These are phyloP conservation scores for Thermophis baileyi DNA, from an alignment of 2,113 vertebrate species.

Conservation along the genomic window DNA sequence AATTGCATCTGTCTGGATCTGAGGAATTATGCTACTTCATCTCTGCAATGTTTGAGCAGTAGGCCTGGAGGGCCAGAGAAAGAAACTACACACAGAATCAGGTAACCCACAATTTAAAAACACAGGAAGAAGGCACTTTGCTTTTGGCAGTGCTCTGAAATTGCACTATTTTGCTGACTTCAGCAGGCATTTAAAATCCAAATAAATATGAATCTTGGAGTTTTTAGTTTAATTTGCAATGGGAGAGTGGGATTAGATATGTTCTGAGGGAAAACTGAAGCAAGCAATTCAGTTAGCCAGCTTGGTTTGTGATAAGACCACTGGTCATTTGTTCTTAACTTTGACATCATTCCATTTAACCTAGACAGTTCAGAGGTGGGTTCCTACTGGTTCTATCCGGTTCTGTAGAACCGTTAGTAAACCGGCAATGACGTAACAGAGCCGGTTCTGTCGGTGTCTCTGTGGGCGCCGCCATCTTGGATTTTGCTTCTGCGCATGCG, in stretches of 20 bases:
- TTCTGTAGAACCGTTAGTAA: too few relatives aligned
- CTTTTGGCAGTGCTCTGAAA: background rate
- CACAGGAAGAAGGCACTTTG: background rate
- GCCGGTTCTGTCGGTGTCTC: too few relatives aligned
- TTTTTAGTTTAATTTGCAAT: background rate
- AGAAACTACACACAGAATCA: background rate
- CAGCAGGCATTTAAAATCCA: constrained; percentile 3
- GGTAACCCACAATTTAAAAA: background rate
- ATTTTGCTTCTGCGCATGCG: too few relatives aligned
- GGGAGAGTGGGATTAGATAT: background rate
- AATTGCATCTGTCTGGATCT: background rate
- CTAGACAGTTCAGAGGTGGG: too few relatives aligned
- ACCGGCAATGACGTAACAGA: too few relatives aligned
- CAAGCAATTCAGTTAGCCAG: background rate
- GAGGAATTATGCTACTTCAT: background rate
- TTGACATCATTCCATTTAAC: background rate
- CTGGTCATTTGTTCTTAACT: background rate
- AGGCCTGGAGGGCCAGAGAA: background rate
- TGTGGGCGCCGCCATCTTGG: too few relatives aligned
- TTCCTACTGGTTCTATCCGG: too few relatives aligned
- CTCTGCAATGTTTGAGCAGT: rapidly evolving
- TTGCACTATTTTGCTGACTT: background rate
- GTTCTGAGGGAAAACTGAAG: background rate
- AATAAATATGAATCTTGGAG: background rate
- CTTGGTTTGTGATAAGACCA: background rate